Evolutionary conservation across 2,797 vertebrate species (phyloP).

Genomic region (Serranus cabrilla): DNA sequence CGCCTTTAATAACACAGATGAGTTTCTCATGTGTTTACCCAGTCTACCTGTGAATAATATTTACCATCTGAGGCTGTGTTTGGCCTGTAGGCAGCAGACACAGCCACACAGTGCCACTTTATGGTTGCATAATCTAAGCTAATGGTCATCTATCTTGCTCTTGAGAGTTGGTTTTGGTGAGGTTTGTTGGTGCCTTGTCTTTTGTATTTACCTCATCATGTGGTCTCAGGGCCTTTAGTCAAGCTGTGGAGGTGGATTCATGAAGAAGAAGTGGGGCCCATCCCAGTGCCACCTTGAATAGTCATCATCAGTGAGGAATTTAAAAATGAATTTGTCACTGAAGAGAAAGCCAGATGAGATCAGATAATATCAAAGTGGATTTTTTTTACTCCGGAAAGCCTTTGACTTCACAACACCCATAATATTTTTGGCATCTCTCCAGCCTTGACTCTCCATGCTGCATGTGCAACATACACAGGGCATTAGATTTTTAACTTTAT

Average conservation of each 20-base stretch:
- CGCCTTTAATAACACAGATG: neutral
- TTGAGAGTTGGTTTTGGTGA: conserved; percentile 20
- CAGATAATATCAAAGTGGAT: conserved; percentile 1
- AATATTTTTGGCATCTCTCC: neutral
- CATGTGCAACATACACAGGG: conserved; percentile 15
- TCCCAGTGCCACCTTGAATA: conserved; percentile 28
- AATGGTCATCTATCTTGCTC: conserved; percentile 54
- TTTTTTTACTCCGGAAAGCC: neutral
- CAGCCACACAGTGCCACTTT: conserved; percentile 59
- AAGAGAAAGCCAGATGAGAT: conserved; percentile 25
- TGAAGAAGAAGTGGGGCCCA: conserved; percentile 31
- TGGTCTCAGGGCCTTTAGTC: conserved; percentile 16
- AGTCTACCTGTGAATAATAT: conserved; percentile 25
- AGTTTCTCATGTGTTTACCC: conserved; percentile 24
- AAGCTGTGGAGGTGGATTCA: conserved; percentile 38
- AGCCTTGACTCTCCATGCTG: conserved; percentile 3
- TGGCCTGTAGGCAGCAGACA: conserved; percentile 65
- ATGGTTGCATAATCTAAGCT: conserved; percentile 65
- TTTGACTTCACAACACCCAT: neutral
- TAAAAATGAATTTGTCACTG: conserved; percentile 5
- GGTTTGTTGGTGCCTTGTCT: conserved; percentile 8
- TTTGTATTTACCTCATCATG: conserved; percentile 28
- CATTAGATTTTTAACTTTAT: conserved; percentile 35
- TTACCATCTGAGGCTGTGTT: conserved; percentile 45
- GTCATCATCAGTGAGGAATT: conserved; percentile 31